These are phyloP conservation scores for Petrocephalus schoutedeni DNA, from an alignment of 2,797 vertebrate species.

Conservation along the genomic window DNA sequence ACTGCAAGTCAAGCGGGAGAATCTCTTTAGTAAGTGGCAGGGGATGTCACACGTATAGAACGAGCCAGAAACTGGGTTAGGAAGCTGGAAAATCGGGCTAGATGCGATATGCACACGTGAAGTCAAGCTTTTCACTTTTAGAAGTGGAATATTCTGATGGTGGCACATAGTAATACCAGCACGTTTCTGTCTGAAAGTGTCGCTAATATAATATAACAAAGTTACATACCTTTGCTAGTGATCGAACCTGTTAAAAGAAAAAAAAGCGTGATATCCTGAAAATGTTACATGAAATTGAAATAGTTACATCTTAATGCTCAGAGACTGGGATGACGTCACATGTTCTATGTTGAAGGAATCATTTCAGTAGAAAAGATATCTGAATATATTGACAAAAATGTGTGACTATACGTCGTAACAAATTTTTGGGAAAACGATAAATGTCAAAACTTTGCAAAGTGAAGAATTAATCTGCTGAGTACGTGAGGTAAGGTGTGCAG, in stretches of 20 bases:
- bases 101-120: neutral
- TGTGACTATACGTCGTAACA: neutral
- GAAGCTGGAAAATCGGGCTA: neutral
- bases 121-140: neutral
- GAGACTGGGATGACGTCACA: neutral
- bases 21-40: neutral
- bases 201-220: neutral
- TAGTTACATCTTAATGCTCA: neutral
- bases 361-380: neutral
- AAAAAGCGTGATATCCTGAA: neutral
- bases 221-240: neutral
- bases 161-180: neutral
- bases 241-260: neutral
- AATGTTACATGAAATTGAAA: neutral
- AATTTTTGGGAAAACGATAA: neutral
- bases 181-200: neutral
- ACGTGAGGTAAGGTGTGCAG: neutral
- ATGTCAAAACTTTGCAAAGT: neutral
- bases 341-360: neutral
- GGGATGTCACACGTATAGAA: neutral
- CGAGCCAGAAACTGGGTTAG: neutral
- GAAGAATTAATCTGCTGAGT: neutral
- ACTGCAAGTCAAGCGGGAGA: neutral
- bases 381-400: neutral
- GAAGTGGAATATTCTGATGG: neutral